These are phyloP conservation scores for Zaprionus tsacasi DNA, from an alignment of 1,140 invertebrate species.

Conservation along the genomic window DNA sequence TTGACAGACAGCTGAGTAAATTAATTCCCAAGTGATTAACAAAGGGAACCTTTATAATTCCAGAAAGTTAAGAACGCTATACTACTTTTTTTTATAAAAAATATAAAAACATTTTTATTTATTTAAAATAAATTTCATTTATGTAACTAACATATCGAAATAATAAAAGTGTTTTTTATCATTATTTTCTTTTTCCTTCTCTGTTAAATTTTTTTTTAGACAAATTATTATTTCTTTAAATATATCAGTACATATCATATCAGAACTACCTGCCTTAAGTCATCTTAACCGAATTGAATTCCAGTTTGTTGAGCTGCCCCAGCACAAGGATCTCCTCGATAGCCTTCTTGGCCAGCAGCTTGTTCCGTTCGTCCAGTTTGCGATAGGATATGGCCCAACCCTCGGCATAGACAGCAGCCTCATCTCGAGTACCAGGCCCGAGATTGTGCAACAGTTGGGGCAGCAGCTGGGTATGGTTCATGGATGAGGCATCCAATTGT, in stretches of 20 bases:
- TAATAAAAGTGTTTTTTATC: too few species aligned
- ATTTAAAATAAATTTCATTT: too few species aligned
- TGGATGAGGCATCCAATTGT: not conserved
- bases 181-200: too few species aligned
- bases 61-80: not conserved
- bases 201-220: too few species aligned
- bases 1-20: not conserved
- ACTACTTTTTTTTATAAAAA: too few species aligned
- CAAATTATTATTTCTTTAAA: too few species aligned
- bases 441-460: not conserved
- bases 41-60: not conserved
- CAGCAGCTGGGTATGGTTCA: not conserved
- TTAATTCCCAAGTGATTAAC: not conserved
- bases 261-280: constrained; percentile 19
- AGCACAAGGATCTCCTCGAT: constrained; percentile 50
- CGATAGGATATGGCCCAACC: constrained; percentile 51
- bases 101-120: too few species aligned
- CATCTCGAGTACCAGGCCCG: constrained; percentile 11
- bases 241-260: constrained; percentile 2
- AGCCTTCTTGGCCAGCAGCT: constrained; percentile 47
- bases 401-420: constrained; percentile 47
- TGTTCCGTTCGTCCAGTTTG: constrained; percentile 39
- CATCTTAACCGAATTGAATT: constrained; percentile 41
- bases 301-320: constrained; percentile 41
- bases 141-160: too few species aligned